phyloP scores from a whole-genome alignment of 2,888 invertebrate species.

The Strigamia transsilvanica region DNA sequence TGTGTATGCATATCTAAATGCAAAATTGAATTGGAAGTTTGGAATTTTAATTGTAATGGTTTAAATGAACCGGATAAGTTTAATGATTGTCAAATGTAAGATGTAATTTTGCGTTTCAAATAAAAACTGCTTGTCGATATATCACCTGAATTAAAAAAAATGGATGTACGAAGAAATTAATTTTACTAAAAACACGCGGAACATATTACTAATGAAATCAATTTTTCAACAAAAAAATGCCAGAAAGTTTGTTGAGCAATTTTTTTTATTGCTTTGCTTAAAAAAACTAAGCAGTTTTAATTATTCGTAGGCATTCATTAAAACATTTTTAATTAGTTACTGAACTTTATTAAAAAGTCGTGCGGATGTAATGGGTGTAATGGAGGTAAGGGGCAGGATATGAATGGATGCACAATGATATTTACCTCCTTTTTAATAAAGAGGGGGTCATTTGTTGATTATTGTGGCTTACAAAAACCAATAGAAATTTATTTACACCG shows the following conservation, averaged over 20 bases:
- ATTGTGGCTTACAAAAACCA: conserved; percentile 26
- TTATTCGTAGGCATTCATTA: conserved; percentile 11
- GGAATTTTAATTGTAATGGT: background rate
- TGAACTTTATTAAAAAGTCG: conserved; percentile 30
- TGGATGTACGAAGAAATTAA: background rate
- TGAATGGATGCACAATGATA: background rate
- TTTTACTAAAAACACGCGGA: background rate
- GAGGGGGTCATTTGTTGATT: too few species aligned
- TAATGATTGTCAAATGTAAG: background rate
- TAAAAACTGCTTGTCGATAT: conserved; percentile 23
- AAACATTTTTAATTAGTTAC: conserved; percentile 13
- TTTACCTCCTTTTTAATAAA: conserved; percentile 27
- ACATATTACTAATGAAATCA: background rate
- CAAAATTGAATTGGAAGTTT: background rate
- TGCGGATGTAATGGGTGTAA: conserved; percentile 1
- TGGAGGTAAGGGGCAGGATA: conserved; percentile 18
- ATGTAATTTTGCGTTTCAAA: conserved; percentile 1
- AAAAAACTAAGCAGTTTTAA: conserved; percentile 5
- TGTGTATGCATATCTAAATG: too few species aligned
- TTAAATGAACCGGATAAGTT: background rate
- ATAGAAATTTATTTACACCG: conserved; percentile 46
- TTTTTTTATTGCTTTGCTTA: background rate
- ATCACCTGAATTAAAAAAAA: background rate
- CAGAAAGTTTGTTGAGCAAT: background rate
- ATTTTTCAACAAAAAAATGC: conserved; percentile 21